Conservation (phyloP, 2,888 invertebrate genomes). For the Lithophane semibrunnea region DNA sequence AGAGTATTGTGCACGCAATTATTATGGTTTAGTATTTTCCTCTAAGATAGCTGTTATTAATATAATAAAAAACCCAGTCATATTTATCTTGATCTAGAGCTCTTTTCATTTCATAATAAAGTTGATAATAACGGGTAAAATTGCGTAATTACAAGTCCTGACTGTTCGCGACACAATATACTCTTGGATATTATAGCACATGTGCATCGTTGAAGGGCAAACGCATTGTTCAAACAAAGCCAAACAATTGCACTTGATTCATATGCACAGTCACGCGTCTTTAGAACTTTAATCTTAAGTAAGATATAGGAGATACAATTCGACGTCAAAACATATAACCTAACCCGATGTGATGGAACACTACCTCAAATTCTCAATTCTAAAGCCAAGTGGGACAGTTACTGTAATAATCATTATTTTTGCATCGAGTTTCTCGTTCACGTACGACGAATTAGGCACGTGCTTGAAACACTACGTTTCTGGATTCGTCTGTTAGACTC, state of each 20-base stretch:
- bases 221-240: neutral
- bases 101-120: neutral
- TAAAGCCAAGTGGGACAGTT: neutral
- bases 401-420: constrained; percentile 15
- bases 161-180: neutral
- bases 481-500: constrained; percentile 6
- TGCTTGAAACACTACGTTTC: constrained; percentile 6
- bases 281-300: neutral
- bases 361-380: constrained; percentile 14
- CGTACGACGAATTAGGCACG: constrained; percentile 8
- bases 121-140: neutral
- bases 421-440: constrained; percentile 12
- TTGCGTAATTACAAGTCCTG: too few species aligned
- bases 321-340: neutral
- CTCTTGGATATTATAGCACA: neutral
- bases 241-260: constrained; percentile 8
- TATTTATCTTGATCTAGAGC: neutral
- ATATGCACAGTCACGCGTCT: constrained; percentile 14
- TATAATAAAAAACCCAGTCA: neutral
- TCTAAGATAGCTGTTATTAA: constrained; percentile 7
- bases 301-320: neutral
- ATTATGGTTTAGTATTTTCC: constrained; percentile 22
- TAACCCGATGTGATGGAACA: neutral
- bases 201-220: neutral
- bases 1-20: constrained; percentile 4